Evolutionary conservation across 2,888 invertebrate species (phyloP), one percentile per base, ranked within the genome.

Genomic region (Megamerina dolium): DNA sequence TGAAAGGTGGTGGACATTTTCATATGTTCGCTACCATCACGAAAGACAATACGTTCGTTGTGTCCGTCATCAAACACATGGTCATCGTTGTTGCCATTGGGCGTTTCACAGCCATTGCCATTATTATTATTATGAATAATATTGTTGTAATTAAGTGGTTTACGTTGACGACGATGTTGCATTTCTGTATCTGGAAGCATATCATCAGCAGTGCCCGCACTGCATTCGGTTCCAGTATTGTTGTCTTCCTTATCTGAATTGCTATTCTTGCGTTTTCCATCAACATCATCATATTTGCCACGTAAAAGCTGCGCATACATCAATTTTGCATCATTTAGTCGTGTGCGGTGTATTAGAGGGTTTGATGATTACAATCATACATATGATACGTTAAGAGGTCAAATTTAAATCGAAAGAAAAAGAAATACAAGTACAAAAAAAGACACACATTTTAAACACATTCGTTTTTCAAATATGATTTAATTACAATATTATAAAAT

Each of bases 151-250:
- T 54, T 53, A 33, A 41, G 55, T 52, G 60, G 65, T 50, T 68
- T 68, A 16, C 68, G 67, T 48, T 66, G 68, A 36, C 69, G 68
- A 36, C 69, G 68, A 49, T 69, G 68, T 40, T 64, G 64, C 63
- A 69, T 68, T 48, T 64, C 65, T 27, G 57, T 55, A 48, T 55
- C 59, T 29, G 33, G 17, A 17, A 31, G 23, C n/a, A n/a, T 33
- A 26, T 5, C 40, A 35, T 40, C 45, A 21, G 52, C 48, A 30
- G 26, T 37, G 56, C 55, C 55, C 45, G 58, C 39, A 55, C 60
- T 50, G 47, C 49, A 36, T 44, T 50, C 49, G 41, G 23, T 33
- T 38, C 40, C 46, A 41, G 48, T 56, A 37, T 49, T 49, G 49
- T 53, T 56, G 31, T 53, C 52, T 52, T 57, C 53, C 44, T 55